Base-by-base conservation (phyloP, 2,797 vertebrate species). In the Clamator glandarius region DNA sequence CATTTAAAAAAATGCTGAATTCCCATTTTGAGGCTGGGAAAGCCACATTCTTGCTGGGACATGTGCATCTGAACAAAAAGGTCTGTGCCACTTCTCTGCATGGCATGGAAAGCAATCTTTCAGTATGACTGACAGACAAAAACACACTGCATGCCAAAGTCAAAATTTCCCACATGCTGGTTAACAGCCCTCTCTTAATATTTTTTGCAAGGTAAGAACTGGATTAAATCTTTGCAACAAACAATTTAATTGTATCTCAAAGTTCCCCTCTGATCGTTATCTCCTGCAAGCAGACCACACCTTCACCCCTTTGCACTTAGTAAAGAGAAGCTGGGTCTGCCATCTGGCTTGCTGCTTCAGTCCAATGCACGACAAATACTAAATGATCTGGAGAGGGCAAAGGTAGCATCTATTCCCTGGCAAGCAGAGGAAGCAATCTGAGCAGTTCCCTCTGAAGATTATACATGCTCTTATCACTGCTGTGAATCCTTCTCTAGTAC, bases 101-200 rank as follows among this genome's bases (percentile, higher is more conserved):
- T n/a, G 82, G 68, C 41, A 44, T 29, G 58, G 72, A 64, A 74
- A 68, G 33, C 41, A 89, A 80, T 67, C 85, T 73, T 92, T 73
- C 61, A 70, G 87, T 66, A 29, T 61, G 79, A 93, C 79, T 63
- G 84, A 91, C 68, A 83, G 78, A 74, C 44, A 85, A 83, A 90
- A 93, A 83, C 2, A 7, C 48, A 20, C 13, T 18, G 39, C 36
- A 46, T 42, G 61, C 78, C 82, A 23, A 79, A 90, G 83, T 73
- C 74, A 95, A 51, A 76, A 89, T 57, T 90, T 79, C 86, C 72
- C 84, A 90, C 0, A 1, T 87, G 86, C 33, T 80, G 24, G 44
- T 84, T 76, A 89, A 74, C 39, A 92, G 68, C 62, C 21, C 35
- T 36, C 44, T 46, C 46, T 46, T 20, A 11, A 20, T 87, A 41